A percentile compares a stretch with the other conserved stretches of the same genome.
phyloP scores from a whole-genome alignment of 2,797 vertebrate species.

The Anolis apletophallus region DNA sequence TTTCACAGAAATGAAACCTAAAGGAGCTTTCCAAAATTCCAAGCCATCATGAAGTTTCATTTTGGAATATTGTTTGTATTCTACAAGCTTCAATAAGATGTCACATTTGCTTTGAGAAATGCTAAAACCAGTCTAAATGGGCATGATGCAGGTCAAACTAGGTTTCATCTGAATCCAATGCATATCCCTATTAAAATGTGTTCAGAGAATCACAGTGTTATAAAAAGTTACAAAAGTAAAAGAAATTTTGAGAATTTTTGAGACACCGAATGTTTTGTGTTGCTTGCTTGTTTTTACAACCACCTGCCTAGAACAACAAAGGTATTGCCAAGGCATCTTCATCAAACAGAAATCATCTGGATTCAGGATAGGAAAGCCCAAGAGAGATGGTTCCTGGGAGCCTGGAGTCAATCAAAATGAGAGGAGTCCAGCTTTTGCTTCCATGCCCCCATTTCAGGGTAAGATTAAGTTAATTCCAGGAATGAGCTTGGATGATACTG shows the following conservation, averaged over 20 bases:
- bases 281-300: background rate
- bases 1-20: background rate
- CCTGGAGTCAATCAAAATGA: slow-evolving; percentile 36
- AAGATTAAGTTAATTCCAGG: slow-evolving; percentile 71
- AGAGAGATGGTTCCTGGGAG: slow-evolving; percentile 27
- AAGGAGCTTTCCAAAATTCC: background rate
- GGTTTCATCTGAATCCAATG: background rate
- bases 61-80: background rate
- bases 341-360: slow-evolving; percentile 32
- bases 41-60: background rate
- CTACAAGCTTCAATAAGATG: background rate
- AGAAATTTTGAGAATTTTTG: slow-evolving; percentile 17
- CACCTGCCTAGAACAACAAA: background rate
- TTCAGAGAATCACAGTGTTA: background rate
- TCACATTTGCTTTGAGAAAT: background rate
- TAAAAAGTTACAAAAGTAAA: background rate
- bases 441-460: slow-evolving; percentile 66
- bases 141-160: background rate
- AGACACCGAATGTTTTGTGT: background rate
- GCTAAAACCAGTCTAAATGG: background rate
- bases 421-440: slow-evolving; percentile 60
- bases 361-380: slow-evolving; percentile 44
- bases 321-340: background rate
- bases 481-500: slow-evolving; percentile 64
- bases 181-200: background rate